Evolutionary conservation across 2,113 vertebrate genomes (phyloP).

Genomic region (Nannobrachium achirus): DNA sequence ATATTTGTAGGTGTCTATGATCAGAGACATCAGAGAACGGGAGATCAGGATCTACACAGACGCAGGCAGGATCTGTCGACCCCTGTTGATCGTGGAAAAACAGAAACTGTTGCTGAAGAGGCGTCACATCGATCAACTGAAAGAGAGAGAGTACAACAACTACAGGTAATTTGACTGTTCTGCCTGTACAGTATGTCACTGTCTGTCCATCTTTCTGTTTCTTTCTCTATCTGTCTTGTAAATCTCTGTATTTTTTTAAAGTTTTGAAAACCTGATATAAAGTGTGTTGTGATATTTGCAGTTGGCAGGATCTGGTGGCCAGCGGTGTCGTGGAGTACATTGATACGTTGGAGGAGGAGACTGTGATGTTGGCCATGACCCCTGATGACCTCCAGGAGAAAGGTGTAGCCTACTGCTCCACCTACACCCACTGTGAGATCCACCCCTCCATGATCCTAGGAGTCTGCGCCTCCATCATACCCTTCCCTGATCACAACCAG

Average conservation of each 20-base stretch:
- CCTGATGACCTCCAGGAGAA: conserved; percentile 98
- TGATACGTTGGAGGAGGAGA: conserved; percentile 96
- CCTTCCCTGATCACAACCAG: conserved; percentile 99
- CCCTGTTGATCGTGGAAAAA: conserved; percentile 96
- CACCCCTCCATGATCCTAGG: conserved; percentile 99
- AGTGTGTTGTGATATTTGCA: conserved; percentile 53
- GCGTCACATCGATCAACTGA: conserved; percentile 96
- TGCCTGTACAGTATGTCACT: too few species aligned
- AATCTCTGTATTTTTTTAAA: neutral
- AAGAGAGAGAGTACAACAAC: conserved; percentile 98
- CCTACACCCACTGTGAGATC: conserved; percentile 97
- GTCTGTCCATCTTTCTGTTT: neutral
- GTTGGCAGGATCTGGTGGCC: conserved; percentile 98
- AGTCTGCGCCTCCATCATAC: conserved; percentile 97
- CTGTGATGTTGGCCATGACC: conserved; percentile 98
- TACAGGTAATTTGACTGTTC: conserved; percentile 89
- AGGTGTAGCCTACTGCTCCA: conserved; percentile 97
- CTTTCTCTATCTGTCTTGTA: neutral
- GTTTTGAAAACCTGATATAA: too few species aligned
- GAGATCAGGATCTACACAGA: conserved; percentile 98
- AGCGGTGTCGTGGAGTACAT: conserved; percentile 98
- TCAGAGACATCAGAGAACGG: conserved; percentile 94
- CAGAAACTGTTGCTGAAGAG: conserved; percentile 96
- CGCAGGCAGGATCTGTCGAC: conserved; percentile 94
- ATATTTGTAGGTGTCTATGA: conserved; percentile 91